These are phyloP conservation scores for Perdita meconis DNA, from an alignment of 2,888 invertebrate genomes.

Conservation along the genomic window DNA sequence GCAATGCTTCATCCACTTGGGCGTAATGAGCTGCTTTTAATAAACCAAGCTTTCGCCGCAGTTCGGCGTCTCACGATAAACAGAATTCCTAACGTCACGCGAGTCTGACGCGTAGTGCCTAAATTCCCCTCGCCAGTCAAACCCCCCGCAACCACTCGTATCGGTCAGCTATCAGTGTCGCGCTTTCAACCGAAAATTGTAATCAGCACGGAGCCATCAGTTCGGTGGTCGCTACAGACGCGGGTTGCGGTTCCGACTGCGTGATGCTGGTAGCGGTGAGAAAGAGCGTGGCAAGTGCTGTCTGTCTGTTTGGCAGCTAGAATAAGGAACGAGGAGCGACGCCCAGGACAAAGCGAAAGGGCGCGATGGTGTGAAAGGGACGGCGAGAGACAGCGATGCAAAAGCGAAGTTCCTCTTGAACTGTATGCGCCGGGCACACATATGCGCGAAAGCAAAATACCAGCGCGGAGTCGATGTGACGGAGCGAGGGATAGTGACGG, in stretches of 20 bases:
- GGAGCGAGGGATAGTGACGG: slow-evolving; percentile 42
- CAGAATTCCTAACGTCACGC: slow-evolving; percentile 25
- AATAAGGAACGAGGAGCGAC: slow-evolving; percentile 8
- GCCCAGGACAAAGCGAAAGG: neutral
- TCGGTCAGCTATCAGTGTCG: slow-evolving; percentile 47
- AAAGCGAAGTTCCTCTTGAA: slow-evolving; percentile 15
- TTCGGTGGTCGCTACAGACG: slow-evolving; percentile 40
- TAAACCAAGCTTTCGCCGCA: slow-evolving; percentile 1
- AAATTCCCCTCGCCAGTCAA: neutral
- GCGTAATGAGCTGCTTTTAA: neutral
- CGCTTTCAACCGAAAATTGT: slow-evolving; percentile 61
- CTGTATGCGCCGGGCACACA: slow-evolving; percentile 34
- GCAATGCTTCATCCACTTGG: slow-evolving; percentile 9
- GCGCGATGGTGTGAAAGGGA: slow-evolving; percentile 3
- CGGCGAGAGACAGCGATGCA: slow-evolving; percentile 10
- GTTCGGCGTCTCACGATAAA: slow-evolving; percentile 4
- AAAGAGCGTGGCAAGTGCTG: slow-evolving; percentile 23
- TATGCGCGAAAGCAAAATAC: slow-evolving; percentile 68
- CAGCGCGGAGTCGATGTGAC: slow-evolving; percentile 35
- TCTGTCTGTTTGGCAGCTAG: slow-evolving; percentile 12
- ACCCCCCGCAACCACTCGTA: neutral
- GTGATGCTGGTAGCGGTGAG: slow-evolving; percentile 22
- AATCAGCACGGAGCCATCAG: slow-evolving; percentile 63
- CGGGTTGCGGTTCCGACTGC: slow-evolving; percentile 29
- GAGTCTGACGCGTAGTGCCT: slow-evolving; percentile 13